A percentile compares a stretch with the other conserved stretches of the same genome.
phyloP scores from a whole-genome alignment of 2,797 vertebrate species.

The Eutrigla gurnardus region DNA sequence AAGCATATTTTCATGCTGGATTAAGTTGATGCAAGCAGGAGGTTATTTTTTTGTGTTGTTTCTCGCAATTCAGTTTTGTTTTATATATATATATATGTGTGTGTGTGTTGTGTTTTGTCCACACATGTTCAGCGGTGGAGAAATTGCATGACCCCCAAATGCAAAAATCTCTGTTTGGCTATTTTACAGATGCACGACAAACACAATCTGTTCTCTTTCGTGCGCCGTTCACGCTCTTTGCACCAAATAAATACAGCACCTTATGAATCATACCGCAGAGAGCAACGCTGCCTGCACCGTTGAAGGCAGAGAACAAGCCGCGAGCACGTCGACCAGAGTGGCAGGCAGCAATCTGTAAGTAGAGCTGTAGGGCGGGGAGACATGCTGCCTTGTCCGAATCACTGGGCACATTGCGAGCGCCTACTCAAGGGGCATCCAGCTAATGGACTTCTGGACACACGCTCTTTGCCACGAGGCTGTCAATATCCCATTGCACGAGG shows the following conservation, averaged over 20 bases:
- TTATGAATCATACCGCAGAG: constrained; percentile 80
- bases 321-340: constrained; percentile 70
- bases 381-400: constrained; percentile 65
- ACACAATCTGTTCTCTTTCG: constrained; percentile 79
- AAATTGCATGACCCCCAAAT: constrained; percentile 58
- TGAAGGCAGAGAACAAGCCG: constrained; percentile 63
- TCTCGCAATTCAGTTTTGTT: constrained; percentile 20
- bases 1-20: neutral
- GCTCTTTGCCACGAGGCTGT: constrained; percentile 47
- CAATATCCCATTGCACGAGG: constrained; percentile 33
- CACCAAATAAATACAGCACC: constrained; percentile 80
- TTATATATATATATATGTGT: constrained; percentile 22
- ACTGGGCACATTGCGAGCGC: constrained; percentile 72
- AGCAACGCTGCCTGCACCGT: constrained; percentile 60
- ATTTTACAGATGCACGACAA: constrained; percentile 73
- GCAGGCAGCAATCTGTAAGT: constrained; percentile 78
- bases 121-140: constrained; percentile 47
- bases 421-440: constrained; percentile 70
- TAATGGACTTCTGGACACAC: constrained; percentile 75
- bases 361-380: constrained; percentile 67
- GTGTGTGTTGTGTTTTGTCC: constrained; percentile 28
- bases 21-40: constrained; percentile 15
- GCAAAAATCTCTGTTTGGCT: constrained; percentile 54
- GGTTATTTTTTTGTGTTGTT: constrained; percentile 10
- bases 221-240: constrained; percentile 79